A percentile compares a stretch with the other conserved stretches of the same genome.
phyloP scores from a whole-genome alignment of 2,888 invertebrate genomes.

The Leucoma salicis region DNA sequence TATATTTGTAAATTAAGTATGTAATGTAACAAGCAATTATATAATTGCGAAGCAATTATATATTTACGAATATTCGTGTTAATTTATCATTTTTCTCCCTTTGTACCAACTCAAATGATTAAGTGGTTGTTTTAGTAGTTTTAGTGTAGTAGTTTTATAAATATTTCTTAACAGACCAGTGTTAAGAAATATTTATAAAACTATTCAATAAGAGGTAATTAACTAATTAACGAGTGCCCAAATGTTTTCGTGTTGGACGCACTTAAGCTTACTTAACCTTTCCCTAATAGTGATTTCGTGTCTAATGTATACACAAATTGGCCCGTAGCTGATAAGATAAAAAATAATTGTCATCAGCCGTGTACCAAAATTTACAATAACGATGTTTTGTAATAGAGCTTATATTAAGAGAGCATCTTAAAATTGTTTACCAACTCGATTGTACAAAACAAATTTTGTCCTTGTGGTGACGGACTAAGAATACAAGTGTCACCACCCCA shows the following conservation, averaged over 20 bases:
- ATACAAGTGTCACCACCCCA: no score
- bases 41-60: background rate
- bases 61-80: background rate
- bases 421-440: no score
- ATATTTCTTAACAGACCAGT: no score
- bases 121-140: background rate
- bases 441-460: no score
- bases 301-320: conserved; percentile 13
- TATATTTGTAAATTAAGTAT: background rate
- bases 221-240: conserved; percentile 5
- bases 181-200: background rate
- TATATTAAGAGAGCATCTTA: no score
- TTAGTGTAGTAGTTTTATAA: no score
- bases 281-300: conserved; percentile 29
- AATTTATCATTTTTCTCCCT: background rate
- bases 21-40: background rate
- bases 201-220: conserved; percentile 6
- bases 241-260: conserved; percentile 7
- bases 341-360: conserved; percentile 2
- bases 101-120: background rate
- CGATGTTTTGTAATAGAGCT: no score
- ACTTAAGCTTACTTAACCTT: conserved; percentile 11
- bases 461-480: no score
- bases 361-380: no score
- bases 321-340: conserved; percentile 8